Evolutionary conservation across 2,113 vertebrate genomes (phyloP), one percentile per base, ranked within the genome.

Genomic region (Seriola rivoliana): DNA sequence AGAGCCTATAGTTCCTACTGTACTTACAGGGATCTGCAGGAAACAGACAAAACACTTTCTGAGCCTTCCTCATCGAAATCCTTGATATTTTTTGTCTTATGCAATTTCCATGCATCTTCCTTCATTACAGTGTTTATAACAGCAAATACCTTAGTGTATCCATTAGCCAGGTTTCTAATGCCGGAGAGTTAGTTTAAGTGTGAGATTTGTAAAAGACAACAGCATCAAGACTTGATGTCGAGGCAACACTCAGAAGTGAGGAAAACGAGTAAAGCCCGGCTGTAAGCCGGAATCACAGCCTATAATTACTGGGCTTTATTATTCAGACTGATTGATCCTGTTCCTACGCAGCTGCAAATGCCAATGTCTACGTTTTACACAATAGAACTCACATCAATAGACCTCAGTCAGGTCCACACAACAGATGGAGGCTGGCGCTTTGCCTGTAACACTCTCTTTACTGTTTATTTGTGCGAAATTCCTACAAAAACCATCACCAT

Each of bases 261-360:
- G 71, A 55, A n/a, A 52, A 60, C 59, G 58, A 75, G 58, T 69
- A 85, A 63, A 68, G 52, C 38, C 4, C 8, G 10, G 38, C 69
- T 82, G 66, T 78, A 81, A 84, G 59, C 67, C 13, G 52, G 81
- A 88, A 85, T 84, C 88, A 65, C 85, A 90, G 79, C 66, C 84
- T 93, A 42, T 92, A 92, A 93, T 94, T 92, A 88, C 89, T 25
- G 32, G 38, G 82, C 89, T 90, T 90, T 88, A 90, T 94, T 88
- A 80, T 94, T 85, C 89, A 87, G 68, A 89, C 84, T 78, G 91
- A 94, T 92, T 93, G 91, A 94, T 94, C 87, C 60, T 21, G 54
- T 88, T 86, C 88, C 75, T 32, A 70, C 81, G 86, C 91, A 89
- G 90, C 91, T 92, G 90, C 76, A 84, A 85, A 89, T 86, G 89